Conservation (phyloP, 2,113 vertebrate species). For the Sceloporus undulatus region DNA sequence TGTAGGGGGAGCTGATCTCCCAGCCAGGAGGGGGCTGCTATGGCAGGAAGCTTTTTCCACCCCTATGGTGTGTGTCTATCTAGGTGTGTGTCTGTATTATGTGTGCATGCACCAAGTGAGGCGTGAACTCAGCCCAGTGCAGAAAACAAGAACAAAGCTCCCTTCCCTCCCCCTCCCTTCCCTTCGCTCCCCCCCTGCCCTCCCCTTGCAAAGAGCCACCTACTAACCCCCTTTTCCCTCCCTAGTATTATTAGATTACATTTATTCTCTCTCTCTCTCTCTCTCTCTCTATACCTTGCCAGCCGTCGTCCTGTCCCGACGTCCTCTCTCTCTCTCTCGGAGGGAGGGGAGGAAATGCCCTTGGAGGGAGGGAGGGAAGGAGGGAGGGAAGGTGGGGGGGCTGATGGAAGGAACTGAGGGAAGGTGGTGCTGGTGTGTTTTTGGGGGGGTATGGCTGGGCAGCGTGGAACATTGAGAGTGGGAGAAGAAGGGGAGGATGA, state of each 20-base stretch:
- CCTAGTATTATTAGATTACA: too few relatives aligned
- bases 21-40: constrained; percentile 68
- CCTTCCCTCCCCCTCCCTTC: constrained; percentile 61
- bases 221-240: constrained; percentile 3
- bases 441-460: constrained; percentile 81
- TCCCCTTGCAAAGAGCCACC: not conserved
- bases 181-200: not conserved
- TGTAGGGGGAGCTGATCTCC: constrained; percentile 69
- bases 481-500: constrained; percentile 66
- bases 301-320: constrained; percentile 54
- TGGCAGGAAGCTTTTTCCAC: constrained; percentile 56
- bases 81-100: constrained; percentile 28
- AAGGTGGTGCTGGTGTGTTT: constrained; percentile 72
- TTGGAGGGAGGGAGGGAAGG: constrained; percentile 67
- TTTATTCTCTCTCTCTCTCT: too few relatives aligned
- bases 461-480: constrained; percentile 84
- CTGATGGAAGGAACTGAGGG: constrained; percentile 77
- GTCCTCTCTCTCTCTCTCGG: constrained; percentile 70
- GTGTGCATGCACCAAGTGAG: constrained; percentile 80
- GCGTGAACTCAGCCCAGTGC: constrained; percentile 82
- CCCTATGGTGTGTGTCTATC: not conserved
- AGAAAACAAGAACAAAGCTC: constrained; percentile 83
- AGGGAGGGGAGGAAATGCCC: constrained; percentile 65
- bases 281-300: constrained; percentile 33
- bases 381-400: constrained; percentile 76